phyloP scores from a whole-genome alignment of 2,888 invertebrate genomes.

The Lasioglossum oenotherae region DNA sequence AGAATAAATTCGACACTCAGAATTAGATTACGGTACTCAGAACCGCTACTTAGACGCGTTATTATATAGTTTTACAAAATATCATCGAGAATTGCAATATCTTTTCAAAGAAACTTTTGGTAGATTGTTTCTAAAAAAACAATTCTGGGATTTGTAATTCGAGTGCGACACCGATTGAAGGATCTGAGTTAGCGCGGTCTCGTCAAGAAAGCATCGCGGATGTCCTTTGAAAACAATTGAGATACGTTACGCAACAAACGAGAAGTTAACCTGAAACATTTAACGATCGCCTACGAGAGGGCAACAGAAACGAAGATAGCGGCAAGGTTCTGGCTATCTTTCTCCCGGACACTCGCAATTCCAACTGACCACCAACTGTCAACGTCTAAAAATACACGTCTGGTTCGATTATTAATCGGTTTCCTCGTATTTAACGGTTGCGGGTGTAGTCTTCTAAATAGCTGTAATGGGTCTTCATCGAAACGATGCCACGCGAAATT shows the following conservation, averaged over 20 bases:
- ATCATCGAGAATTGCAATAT: not conserved
- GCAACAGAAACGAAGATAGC: not conserved
- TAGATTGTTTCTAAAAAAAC: not conserved
- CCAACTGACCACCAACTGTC: not conserved
- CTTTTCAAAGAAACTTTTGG: not conserved
- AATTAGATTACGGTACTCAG: not conserved
- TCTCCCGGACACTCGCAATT: not conserved
- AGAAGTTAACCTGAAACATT: constrained; percentile 4
- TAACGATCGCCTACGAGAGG: not conserved
- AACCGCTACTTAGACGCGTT: not conserved
- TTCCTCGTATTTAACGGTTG: not conserved
- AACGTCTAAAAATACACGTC: constrained; percentile 21
- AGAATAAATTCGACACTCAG: not conserved
- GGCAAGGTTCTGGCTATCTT: not conserved
- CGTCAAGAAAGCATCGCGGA: not conserved
- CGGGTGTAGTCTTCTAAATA: not conserved
- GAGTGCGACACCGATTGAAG: not conserved
- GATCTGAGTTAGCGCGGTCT: not conserved
- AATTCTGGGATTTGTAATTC: not conserved
- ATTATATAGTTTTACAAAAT: not conserved
- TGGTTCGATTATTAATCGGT: constrained; percentile 15
- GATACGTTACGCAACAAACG: constrained; percentile 37
- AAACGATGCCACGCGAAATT: constrained; percentile 33
- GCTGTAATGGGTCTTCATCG: constrained; percentile 31
- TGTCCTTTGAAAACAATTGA: constrained; percentile 27